These are phyloP conservation scores for Folsomia manolachei DNA, from an alignment of 2,888 invertebrate species.

Conservation along the genomic window DNA sequence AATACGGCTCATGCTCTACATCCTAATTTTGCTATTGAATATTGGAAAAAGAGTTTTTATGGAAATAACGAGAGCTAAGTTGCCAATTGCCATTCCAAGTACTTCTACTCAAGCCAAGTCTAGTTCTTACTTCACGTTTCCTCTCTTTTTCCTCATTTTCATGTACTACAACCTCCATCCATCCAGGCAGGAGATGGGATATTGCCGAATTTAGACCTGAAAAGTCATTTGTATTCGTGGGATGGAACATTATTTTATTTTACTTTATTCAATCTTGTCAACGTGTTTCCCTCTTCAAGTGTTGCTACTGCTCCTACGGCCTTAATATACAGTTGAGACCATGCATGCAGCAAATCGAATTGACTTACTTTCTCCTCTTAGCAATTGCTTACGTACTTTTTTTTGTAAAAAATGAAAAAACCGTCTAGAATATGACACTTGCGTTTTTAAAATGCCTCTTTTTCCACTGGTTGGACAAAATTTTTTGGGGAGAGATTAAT, in stretches of 20 bases:
- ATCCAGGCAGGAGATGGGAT: not conserved
- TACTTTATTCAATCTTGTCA: conserved; percentile 29
- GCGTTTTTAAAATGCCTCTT: too few relatives aligned
- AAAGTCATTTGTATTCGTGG: conserved; percentile 30
- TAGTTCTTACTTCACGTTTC: not conserved
- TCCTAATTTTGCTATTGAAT: not conserved
- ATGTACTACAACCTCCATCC: not conserved
- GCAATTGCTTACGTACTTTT: too few relatives aligned
- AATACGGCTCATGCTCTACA: not conserved
- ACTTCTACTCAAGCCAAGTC: too few relatives aligned
- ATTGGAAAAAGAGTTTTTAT: not conserved
- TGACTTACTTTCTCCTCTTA: too few relatives aligned
- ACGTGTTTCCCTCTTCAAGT: not conserved
- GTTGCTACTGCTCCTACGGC: too few relatives aligned
- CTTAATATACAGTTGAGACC: too few relatives aligned
- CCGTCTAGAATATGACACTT: too few relatives aligned
- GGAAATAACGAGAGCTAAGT: not conserved
- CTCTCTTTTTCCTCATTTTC: not conserved
- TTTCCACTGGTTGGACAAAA: too few relatives aligned
- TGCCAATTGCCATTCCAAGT: too few relatives aligned
- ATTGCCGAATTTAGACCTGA: not conserved
- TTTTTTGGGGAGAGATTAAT: too few relatives aligned
- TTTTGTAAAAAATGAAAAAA: too few relatives aligned
- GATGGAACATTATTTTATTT: conserved; percentile 28
- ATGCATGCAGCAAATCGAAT: too few relatives aligned